Evolutionary conservation across 2,888 invertebrate species (phyloP).

Genomic region (Metalampra italica): DNA sequence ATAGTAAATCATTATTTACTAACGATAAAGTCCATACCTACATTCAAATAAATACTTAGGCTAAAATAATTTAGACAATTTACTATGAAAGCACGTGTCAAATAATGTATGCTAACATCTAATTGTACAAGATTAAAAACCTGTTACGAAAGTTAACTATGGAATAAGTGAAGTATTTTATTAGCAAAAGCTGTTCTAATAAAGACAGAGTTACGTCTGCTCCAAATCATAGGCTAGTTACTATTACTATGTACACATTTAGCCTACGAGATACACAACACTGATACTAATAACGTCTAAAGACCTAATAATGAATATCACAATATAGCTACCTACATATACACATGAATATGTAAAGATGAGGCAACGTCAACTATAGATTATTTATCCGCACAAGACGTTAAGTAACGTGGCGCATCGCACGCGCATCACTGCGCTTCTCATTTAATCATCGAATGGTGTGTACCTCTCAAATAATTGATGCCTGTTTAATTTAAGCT

Average conservation of each 20-base stretch:
- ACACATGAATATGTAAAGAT: conserved; percentile 44
- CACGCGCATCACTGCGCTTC: conserved; percentile 12
- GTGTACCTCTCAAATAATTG: conserved; percentile 4
- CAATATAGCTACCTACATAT: conserved; percentile 58
- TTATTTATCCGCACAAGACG: conserved; percentile 1
- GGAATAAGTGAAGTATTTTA: no score
- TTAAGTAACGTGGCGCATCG: conserved; percentile 7
- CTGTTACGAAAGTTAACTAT: no score
- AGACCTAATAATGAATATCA: conserved; percentile 65
- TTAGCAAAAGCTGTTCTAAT: no score
- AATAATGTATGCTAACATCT: background rate
- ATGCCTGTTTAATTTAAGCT: no score
- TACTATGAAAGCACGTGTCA: conserved; percentile 17
- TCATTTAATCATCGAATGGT: conserved; percentile 11
- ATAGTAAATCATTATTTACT: conserved; percentile 11
- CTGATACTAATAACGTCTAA: conserved; percentile 38
- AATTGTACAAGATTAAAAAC: no score
- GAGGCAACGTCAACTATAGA: conserved; percentile 37
- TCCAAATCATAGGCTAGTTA: background rate
- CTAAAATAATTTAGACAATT: conserved; percentile 52
- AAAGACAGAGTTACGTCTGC: no score
- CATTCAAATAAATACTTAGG: conserved; percentile 34
- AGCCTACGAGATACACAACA: conserved; percentile 32
- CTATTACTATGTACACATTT: conserved; percentile 5
- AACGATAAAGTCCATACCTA: conserved; percentile 34